A percentile compares a stretch with the other conserved stretches of the same genome.
Evolutionary conservation across 2,888 invertebrate genomes (phyloP).

Genomic region (Temnothorax ravouxi): DNA sequence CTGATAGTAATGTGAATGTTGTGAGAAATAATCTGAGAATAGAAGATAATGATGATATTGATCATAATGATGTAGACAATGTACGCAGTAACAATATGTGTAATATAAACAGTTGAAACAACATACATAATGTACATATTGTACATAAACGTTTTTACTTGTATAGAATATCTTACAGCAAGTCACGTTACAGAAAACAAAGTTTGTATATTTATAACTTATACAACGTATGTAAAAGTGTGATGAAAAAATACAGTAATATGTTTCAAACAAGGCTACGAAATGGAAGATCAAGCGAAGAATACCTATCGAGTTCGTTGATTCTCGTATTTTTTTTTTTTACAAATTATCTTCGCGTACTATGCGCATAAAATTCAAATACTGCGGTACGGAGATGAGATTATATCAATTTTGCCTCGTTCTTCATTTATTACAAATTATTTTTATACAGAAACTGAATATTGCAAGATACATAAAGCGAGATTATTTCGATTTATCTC

Average conservation of each 20-base stretch:
- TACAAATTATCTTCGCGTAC: conserved; percentile 3
- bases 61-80: not conserved
- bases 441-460: conserved; percentile 54
- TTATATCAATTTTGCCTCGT: conserved; percentile 6
- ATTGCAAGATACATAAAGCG: conserved; percentile 56
- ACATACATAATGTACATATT: not conserved
- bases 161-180: conserved; percentile 34
- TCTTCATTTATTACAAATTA: conserved; percentile 56
- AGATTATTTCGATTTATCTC: conserved; percentile 36
- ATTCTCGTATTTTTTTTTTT: not conserved
- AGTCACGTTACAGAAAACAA: not conserved
- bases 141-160: conserved; percentile 27
- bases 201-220: conserved; percentile 10
- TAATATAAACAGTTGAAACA: not conserved
- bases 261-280: not conserved
- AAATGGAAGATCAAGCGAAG: not conserved
- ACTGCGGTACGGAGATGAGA: not conserved
- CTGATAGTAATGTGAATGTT: not conserved
- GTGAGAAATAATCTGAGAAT: not conserved
- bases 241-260: not conserved
- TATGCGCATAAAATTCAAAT: conserved; percentile 44
- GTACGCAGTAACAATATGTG: not conserved
- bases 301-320: conserved; percentile 6
- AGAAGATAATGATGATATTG: not conserved
- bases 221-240: conserved; percentile 11